phyloP scores from a whole-genome alignment of 2,113 vertebrate species.

The Ctenodactylus gundi region DNA sequence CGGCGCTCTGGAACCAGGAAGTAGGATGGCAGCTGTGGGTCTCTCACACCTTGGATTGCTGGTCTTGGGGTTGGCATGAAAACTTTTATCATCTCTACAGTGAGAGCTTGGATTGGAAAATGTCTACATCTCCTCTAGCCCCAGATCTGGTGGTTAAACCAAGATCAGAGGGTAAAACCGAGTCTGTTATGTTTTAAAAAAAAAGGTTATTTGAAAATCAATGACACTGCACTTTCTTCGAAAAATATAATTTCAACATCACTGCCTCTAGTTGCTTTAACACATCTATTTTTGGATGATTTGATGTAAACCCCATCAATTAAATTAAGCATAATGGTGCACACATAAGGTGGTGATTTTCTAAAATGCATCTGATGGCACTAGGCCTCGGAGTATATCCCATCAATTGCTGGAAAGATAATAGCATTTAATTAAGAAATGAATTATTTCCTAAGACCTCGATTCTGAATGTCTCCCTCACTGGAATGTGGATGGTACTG shows the following conservation, averaged over 20 bases:
- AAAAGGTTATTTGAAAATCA: not conserved
- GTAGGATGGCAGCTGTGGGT: not conserved
- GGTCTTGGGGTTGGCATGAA: not conserved
- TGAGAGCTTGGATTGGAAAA: not conserved
- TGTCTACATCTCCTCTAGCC: not conserved
- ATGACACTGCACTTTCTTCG: not conserved
- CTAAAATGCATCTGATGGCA: slow-evolving; percentile 50
- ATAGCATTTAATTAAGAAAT: slow-evolving; percentile 55
- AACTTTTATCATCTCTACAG: not conserved
- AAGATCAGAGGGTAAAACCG: slow-evolving; percentile 5
- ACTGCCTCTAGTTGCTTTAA: not conserved
- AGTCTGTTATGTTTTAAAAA: not conserved
- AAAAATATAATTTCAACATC: not conserved
- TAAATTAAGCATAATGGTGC: slow-evolving; percentile 2
- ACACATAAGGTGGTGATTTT: slow-evolving; percentile 54
- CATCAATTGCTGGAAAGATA: slow-evolving; percentile 2
- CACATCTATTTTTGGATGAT: not conserved
- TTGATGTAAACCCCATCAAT: slow-evolving; percentile 31
- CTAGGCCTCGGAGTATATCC: not conserved
- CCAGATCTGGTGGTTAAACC: not conserved
- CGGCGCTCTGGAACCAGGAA: not conserved
- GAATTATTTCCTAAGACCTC: not conserved
- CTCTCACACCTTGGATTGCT: not conserved
- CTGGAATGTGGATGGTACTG: not conserved
- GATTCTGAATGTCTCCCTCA: not conserved